A percentile compares a stretch with the other conserved stretches of the same genome.
These are phyloP conservation scores for Trachelus tabidus DNA, from an alignment of 2,888 invertebrate genomes.

Conservation along the genomic window DNA sequence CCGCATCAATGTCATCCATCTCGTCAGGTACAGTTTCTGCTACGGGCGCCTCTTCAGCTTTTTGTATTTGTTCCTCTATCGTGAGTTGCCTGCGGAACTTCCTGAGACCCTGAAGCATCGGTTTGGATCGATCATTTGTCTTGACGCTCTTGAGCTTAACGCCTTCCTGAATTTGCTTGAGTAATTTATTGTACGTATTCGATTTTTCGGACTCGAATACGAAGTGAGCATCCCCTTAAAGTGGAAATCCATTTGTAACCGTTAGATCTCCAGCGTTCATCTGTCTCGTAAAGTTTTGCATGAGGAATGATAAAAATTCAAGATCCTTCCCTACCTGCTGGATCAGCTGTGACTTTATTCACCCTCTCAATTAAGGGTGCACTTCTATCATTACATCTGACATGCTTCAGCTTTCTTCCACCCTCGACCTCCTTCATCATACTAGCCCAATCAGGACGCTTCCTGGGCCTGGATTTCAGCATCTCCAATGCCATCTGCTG, in stretches of 20 bases:
- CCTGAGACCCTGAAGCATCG: conserved; percentile 83
- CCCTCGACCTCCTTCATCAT: conserved; percentile 93
- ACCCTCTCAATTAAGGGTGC: conserved; percentile 63
- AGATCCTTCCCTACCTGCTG: conserved; percentile 46
- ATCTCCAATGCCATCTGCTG: conserved; percentile 78
- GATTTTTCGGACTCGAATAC: conserved; percentile 88
- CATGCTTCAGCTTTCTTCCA: conserved; percentile 82
- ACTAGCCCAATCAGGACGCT: conserved; percentile 87
- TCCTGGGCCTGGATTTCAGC: conserved; percentile 80
- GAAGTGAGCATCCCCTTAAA: conserved; percentile 78
- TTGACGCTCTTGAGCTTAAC: conserved; percentile 79
- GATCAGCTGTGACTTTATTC: conserved; percentile 59
- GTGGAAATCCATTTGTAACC: conserved; percentile 7
- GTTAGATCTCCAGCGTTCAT: conserved; percentile 2
- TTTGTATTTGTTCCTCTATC: conserved; percentile 88
- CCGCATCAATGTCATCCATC: conserved; percentile 91
- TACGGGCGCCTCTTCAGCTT: conserved; percentile 70
- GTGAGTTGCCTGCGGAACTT: conserved; percentile 92
- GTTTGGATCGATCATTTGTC: conserved; percentile 89
- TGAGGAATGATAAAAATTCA: background rate
- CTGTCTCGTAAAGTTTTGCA: background rate
- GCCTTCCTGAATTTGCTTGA: conserved; percentile 85
- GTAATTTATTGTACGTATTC: conserved; percentile 82
- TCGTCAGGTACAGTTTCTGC: conserved; percentile 77
- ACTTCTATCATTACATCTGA: conserved; percentile 84